These are phyloP conservation scores for Xiphophorus maculatus DNA, from an alignment of 2,113 vertebrate species.

Conservation along the genomic window DNA sequence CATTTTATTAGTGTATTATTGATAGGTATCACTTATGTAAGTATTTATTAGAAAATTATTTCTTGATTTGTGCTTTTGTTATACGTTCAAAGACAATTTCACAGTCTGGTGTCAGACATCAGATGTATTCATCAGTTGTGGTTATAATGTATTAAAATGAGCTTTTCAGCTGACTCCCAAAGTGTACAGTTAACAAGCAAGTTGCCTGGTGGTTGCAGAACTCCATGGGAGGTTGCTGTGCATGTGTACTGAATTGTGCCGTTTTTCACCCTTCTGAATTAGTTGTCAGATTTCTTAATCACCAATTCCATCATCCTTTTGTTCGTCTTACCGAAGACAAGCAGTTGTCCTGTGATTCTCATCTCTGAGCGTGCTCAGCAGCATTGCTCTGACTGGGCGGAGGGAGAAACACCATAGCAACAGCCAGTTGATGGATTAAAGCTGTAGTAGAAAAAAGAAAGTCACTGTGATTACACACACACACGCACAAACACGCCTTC, in stretches of 20 bases:
- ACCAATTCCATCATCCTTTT: neutral
- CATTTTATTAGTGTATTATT: neutral
- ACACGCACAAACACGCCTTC: too few relatives aligned
- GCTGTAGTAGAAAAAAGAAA: conserved; percentile 65
- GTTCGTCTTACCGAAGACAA: conserved; percentile 21
- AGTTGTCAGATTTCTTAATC: neutral
- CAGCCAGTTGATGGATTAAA: conserved; percentile 74
- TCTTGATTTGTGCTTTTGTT: neutral
- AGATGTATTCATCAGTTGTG: neutral
- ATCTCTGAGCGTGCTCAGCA: conserved; percentile 37
- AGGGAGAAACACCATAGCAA: conserved; percentile 63
- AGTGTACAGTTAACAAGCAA: neutral
- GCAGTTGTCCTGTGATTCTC: conserved; percentile 23
- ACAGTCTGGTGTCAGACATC: neutral
- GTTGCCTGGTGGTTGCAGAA: neutral
- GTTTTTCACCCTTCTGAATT: conserved; percentile 2
- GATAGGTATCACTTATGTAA: neutral
- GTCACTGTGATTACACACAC: conserved; percentile 58
- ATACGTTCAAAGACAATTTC: neutral
- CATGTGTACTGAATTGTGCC: neutral
- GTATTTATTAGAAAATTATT: neutral
- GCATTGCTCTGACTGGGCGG: conserved; percentile 47
- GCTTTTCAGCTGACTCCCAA: neutral
- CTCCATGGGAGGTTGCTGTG: neutral
- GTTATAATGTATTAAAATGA: neutral